phyloP scores from a whole-genome alignment of 2,797 vertebrate species.

The Chiroxiphia lanceolata region DNA sequence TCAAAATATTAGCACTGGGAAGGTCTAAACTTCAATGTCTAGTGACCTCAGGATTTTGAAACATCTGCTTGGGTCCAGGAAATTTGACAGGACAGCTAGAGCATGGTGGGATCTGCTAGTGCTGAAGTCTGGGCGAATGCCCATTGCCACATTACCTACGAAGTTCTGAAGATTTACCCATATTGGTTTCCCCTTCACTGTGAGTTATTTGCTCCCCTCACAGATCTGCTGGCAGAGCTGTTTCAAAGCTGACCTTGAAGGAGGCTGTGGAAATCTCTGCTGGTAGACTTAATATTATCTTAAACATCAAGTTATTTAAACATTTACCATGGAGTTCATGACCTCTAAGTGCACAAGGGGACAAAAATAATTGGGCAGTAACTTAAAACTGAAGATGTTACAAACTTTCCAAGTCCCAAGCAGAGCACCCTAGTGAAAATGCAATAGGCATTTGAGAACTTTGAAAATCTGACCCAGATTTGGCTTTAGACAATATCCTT shows the following conservation, averaged over 20 bases:
- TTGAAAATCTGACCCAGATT: neutral
- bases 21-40: neutral
- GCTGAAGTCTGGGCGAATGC: neutral
- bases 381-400: neutral
- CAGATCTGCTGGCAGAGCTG: neutral
- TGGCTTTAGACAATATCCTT: neutral
- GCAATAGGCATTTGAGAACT: neutral
- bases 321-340: neutral
- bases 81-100: neutral
- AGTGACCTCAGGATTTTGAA: neutral
- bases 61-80: neutral
- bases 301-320: neutral
- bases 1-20: neutral
- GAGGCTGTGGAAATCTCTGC: neutral
- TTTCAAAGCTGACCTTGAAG: neutral
- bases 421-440: neutral
- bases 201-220: neutral
- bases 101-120: neutral
- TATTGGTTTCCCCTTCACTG: neutral
- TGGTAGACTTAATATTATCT: neutral
- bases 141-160: neutral
- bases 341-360: neutral
- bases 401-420: neutral
- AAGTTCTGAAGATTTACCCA: neutral
- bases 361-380: neutral